Evolutionary conservation across 2,113 vertebrate species (phyloP).

Genomic region (Corythaixoides concolor): DNA sequence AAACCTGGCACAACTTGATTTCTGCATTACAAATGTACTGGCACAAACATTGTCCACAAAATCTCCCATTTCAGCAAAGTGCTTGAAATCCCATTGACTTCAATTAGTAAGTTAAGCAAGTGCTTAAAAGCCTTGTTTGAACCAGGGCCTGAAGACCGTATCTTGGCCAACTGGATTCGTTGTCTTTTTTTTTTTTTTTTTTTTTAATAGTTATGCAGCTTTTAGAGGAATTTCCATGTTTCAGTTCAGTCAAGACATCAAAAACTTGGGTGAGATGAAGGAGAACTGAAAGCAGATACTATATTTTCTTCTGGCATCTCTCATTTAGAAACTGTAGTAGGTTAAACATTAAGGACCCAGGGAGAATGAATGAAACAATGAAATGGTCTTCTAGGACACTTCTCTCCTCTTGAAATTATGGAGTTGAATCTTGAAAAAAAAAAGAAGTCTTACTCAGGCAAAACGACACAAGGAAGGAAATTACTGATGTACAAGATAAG

Average conservation of each 20-base stretch:
- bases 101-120: slow-evolving; percentile 55
- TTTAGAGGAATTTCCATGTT: slow-evolving; percentile 16
- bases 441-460: not conserved
- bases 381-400: not conserved
- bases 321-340: not conserved
- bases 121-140: slow-evolving; percentile 9
- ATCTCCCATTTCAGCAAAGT: slow-evolving; percentile 52
- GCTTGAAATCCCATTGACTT: slow-evolving; percentile 51
- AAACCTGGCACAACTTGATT: slow-evolving; percentile 46
- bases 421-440: not conserved
- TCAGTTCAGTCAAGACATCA: not conserved
- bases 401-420: not conserved
- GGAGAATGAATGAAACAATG: not conserved
- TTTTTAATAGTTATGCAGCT: not conserved
- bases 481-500: not conserved
- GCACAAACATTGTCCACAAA: slow-evolving; percentile 24
- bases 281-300: not conserved
- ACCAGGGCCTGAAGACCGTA: not conserved
- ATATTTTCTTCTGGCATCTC: not conserved
- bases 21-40: slow-evolving; percentile 51
- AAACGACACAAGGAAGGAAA: not conserved
- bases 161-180: not conserved
- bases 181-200: not conserved
- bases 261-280: not conserved
- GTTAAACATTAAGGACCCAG: not conserved